Evolutionary conservation across 2,888 invertebrate genomes (phyloP).

Genomic region (Drosophila engyochracea): DNA sequence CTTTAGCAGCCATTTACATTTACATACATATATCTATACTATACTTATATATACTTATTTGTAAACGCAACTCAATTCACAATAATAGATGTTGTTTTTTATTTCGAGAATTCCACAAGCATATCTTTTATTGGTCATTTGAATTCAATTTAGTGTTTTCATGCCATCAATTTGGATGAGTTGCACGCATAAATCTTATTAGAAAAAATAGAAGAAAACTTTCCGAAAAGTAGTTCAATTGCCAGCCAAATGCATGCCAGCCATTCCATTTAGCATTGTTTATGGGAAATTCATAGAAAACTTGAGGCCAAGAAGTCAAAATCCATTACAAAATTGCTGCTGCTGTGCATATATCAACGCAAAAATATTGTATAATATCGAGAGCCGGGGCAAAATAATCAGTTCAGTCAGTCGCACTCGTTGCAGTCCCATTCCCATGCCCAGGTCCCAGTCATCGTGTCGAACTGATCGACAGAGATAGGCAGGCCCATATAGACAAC

Average conservation of each 20-base stretch:
- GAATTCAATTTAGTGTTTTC: constrained; percentile 33
- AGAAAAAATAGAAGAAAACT: constrained; percentile 26
- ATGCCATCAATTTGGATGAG: constrained; percentile 40
- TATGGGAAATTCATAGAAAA: constrained; percentile 73
- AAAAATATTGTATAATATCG: constrained; percentile 75
- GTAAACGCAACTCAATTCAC: background rate
- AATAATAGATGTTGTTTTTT: constrained; percentile 9
- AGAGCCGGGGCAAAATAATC: constrained; percentile 37
- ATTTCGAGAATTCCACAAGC: constrained; percentile 6
- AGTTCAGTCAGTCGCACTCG: constrained; percentile 34
- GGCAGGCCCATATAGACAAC: constrained; percentile 56
- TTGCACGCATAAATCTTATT: constrained; percentile 35
- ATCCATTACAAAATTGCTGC: constrained; percentile 59
- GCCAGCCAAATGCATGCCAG: constrained; percentile 56
- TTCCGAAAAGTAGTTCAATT: constrained; percentile 70
- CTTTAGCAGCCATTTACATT: constrained; percentile 2
- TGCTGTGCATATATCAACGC: constrained; percentile 54
- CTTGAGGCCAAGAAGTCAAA: constrained; percentile 58
- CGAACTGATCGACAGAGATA: constrained; percentile 72
- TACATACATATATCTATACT: background rate
- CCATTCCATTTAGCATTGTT: constrained; percentile 70
- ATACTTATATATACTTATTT: background rate
- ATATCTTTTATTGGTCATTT: constrained; percentile 41
- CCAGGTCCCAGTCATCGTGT: constrained; percentile 52
- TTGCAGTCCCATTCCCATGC: constrained; percentile 22